These are phyloP conservation scores for Atrichornis clamosus DNA, from an alignment of 2,113 vertebrate species.

Conservation along the genomic window DNA sequence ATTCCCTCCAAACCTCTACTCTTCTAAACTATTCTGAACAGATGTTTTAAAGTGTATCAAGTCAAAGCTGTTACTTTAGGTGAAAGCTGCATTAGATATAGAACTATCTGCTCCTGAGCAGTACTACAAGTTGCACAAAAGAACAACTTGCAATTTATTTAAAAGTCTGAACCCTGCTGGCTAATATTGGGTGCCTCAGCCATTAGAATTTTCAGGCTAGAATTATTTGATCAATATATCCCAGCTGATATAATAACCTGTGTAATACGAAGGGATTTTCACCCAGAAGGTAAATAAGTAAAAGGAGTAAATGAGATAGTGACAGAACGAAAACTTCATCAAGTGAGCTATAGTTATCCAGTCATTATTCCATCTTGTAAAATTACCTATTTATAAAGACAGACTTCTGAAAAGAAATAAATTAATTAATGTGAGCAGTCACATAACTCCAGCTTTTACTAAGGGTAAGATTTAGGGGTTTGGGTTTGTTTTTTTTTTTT, in stretches of 20 bases:
- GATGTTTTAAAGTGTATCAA: background rate
- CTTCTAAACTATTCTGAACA: background rate
- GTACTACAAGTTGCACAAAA: background rate
- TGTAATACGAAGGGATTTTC: background rate
- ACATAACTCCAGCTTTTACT: background rate
- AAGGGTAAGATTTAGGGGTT: background rate
- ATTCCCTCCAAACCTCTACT: background rate
- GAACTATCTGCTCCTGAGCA: background rate
- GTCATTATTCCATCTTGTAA: background rate
- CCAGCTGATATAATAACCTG: background rate
- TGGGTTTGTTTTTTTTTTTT: rapidly evolving
- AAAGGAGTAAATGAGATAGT: background rate
- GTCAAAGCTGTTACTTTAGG: background rate
- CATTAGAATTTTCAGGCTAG: background rate
- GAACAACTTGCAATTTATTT: background rate
- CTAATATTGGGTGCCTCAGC: rapidly evolving
- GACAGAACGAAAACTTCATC: background rate
- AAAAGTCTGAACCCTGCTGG: rapidly evolving
- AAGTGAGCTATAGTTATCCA: rapidly evolving
- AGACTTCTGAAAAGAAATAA: background rate
- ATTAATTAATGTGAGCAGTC: background rate
- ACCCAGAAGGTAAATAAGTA: background rate
- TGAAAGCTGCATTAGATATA: background rate
- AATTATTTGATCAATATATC: background rate
- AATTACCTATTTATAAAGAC: background rate